Evolutionary conservation across 2,888 invertebrate species (phyloP), one percentile per base, ranked within the genome.

Genomic region (Acronicta alni): DNA sequence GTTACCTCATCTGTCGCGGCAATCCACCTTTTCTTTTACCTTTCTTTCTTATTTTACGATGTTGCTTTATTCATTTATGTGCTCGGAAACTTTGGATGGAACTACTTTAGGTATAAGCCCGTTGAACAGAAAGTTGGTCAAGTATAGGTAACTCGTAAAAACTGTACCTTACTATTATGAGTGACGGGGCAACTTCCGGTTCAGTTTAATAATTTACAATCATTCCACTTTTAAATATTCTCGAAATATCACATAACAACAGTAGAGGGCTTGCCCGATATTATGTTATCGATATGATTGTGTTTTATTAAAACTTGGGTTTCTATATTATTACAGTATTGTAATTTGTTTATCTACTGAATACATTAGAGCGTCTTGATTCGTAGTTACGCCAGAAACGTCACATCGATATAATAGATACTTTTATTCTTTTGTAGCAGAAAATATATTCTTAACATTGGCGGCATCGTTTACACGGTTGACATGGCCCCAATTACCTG

Each of bases 401-500:
- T n/a, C 35, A 35, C 6, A 62, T 53, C 26, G n/a, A 30, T 61
- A 30, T 47, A 39, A 18, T 56, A 26, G 26, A 26, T 42, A 45
- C 26, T 54, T 43, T 20, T 37, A 58, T 67, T 67, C 53, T 57
- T 51, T 48, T 39, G 35, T 10, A 55, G 55, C 54, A 65, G 46
- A 60, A 58, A 69, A 67, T 42, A 44, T 67, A 67, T 72, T 76
- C 57, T 72, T 63, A 70, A 80, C 74, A 79, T 82, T 79, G 76
- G 67, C 76, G 70, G 84, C 88, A 89, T 90, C 87, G 77, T 81
- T 86, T 84, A 81, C 81, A 80, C 83, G 81, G 80, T 82, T 85
- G 90, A 88, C 87, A 89, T 86, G 83, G 82, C 87, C 81, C 91
- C 93, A 92, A 93, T 93, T 93, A 93, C 89, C 84, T 76, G 75